Conservation (phyloP, 2,797 vertebrate genomes). For the Poecilia picta region DNA sequence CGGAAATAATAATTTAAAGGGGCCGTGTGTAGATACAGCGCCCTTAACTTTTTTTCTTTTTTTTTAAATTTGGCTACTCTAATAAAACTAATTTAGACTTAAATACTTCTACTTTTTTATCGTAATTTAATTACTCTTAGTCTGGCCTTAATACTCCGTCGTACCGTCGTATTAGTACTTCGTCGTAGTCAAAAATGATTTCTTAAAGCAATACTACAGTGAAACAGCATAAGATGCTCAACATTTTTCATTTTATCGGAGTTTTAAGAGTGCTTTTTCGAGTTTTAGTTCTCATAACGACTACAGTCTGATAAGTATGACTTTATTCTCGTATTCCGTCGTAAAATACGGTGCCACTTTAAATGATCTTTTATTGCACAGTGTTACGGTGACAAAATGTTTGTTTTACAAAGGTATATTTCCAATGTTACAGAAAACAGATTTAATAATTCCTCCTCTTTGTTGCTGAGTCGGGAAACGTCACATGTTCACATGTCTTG, state of each 20-base stretch:
- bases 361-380: neutral
- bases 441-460: neutral
- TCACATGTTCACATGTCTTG: neutral
- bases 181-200: too few relatives aligned
- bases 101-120: neutral
- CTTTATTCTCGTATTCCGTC: too few relatives aligned
- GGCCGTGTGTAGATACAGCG: neutral
- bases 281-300: too few relatives aligned
- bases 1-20: conserved; percentile 60
- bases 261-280: too few relatives aligned
- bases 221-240: too few relatives aligned
- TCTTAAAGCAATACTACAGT: too few relatives aligned
- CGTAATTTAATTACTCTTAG: too few relatives aligned
- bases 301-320: too few relatives aligned
- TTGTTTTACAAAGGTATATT: neutral
- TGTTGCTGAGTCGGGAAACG: neutral
- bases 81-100: neutral
- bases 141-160: too few relatives aligned
- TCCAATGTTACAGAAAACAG: neutral
- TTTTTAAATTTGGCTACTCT: neutral
- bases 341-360: neutral
- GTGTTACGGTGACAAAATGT: neutral
- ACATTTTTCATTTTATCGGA: too few relatives aligned
- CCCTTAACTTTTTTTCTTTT: neutral
- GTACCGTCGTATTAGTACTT: too few relatives aligned